Base-by-base conservation (phyloP, 2,888 invertebrate genomes). In the Amphipoea lucens region DNA sequence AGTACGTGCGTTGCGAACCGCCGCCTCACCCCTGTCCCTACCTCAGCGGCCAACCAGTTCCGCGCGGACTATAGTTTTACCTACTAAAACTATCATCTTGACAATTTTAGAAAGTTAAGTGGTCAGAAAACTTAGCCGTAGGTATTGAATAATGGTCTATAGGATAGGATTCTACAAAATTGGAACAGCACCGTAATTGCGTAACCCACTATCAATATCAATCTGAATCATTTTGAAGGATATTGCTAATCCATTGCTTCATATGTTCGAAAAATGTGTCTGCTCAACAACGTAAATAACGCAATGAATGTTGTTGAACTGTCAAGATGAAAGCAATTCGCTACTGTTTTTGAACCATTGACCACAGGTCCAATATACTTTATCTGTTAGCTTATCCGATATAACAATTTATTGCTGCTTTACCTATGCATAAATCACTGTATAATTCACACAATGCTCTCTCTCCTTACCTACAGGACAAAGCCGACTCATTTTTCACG, bases 401-500 rank as follows among this genome's bases (percentile, higher is more conserved):
- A 29, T 29, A 48, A 48, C n/a, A 68, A 48, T 29, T 29, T 11
- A 29, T 12, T 29, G 1, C 20, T 29, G 12, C 6, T 29, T 4
- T 29, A 20, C 11, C n/a, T 45, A 45, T 5, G 48, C 69, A 51
- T 51, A 36, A 70, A 54, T 54, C 51, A 54, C 70, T 70, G 14
- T 40, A 40, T 40, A 17, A 54, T 57, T 54, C 57, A 17, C 12
- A 54, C 9, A n/a, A 17, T n/a, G n/a, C 17, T 14, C 2, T 60
- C 40, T 60, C 11, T 57, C 14, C 36, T n/a, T 54, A 36, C 12
- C 12, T 17, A 23, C n/a, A 71, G 71, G 97, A 98, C 90, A 98
- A 98, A 3, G 98, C 99, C 0, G 98, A 98, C 84, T 98, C 99
- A 2, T 98, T 98, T 94, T 99, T 99, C 92, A 99, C 99, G 0